phyloP scores from a whole-genome alignment of 1,140 invertebrate species.

The Odontomachus brunneus region DNA sequence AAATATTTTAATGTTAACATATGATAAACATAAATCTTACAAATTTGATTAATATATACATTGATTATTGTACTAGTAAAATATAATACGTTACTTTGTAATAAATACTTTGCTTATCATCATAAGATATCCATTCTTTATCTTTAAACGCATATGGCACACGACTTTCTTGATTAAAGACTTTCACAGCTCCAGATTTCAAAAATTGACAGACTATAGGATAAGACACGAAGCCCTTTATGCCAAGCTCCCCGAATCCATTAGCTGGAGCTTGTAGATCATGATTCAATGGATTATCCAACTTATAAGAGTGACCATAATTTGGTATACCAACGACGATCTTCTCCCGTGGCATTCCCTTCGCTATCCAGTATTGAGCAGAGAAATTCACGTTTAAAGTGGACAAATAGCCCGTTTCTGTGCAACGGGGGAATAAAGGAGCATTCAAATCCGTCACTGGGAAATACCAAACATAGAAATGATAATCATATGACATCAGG shows the following conservation, averaged over 20 bases:
- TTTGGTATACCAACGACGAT: slow-evolving; percentile 95
- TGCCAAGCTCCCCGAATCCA: slow-evolving; percentile 88
- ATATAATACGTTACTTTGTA: slow-evolving; percentile 87
- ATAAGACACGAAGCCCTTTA: slow-evolving; percentile 90
- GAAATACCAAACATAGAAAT: slow-evolving; percentile 90
- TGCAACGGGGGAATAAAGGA: slow-evolving; percentile 88
- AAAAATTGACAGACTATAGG: slow-evolving; percentile 90
- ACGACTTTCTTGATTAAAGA: slow-evolving; percentile 89
- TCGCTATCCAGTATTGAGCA: slow-evolving; percentile 91
- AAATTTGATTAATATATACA: background rate
- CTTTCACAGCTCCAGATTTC: slow-evolving; percentile 83
- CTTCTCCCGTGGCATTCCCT: slow-evolving; percentile 93
- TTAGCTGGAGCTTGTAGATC: slow-evolving; percentile 89
- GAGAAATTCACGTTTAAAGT: slow-evolving; percentile 94
- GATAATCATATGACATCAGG: slow-evolving; percentile 96
- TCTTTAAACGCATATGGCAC: slow-evolving; percentile 92
- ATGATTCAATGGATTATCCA: slow-evolving; percentile 89
- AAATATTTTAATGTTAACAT: slow-evolving; percentile 38
- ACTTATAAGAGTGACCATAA: slow-evolving; percentile 93
- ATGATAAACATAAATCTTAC: slow-evolving; percentile 31
- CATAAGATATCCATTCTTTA: slow-evolving; percentile 95
- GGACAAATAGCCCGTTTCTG: slow-evolving; percentile 88
- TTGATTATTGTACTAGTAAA: background rate
- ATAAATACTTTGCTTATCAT: slow-evolving; percentile 90
- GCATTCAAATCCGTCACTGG: slow-evolving; percentile 94